Percentiles rank a stretch among this genome's conserved stretches.
Evolutionary conservation across 1,140 invertebrate species (phyloP).

Genomic region (Lepidurus couesii): DNA sequence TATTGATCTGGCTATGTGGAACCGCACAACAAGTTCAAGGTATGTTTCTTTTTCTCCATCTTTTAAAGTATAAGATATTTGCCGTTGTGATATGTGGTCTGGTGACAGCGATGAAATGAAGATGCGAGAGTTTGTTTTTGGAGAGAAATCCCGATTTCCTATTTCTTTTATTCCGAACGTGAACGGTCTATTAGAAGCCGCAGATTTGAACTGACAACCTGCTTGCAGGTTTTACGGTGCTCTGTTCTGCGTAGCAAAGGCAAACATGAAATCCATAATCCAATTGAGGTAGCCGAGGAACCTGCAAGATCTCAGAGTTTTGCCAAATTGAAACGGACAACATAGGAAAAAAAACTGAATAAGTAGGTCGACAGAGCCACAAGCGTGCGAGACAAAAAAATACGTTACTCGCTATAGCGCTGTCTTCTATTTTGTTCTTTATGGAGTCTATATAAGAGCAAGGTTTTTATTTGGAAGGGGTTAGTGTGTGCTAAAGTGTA

Average conservation of each 20-base stretch:
- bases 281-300: background rate
- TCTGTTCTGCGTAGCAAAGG: background rate
- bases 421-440: background rate
- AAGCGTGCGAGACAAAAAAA: background rate
- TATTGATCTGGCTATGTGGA: background rate
- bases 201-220: no score
- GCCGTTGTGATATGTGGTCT: background rate
- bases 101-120: background rate
- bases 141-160: background rate
- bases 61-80: background rate
- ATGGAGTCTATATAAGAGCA: background rate
- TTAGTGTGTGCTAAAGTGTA: no score
- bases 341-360: background rate
- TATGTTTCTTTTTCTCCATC: background rate
- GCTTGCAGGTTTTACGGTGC: no score
- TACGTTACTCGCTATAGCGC: background rate
- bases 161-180: background rate
- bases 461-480: background rate
- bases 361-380: background rate
- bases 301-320: background rate
- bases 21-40: background rate
- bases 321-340: background rate
- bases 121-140: background rate
- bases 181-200: no score
- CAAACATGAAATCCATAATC: conserved; percentile 6